Evolutionary conservation across 1,140 invertebrate genomes (phyloP), one percentile per base, ranked within the genome.

Genomic region (Pseudomyrmex pallidus): DNA sequence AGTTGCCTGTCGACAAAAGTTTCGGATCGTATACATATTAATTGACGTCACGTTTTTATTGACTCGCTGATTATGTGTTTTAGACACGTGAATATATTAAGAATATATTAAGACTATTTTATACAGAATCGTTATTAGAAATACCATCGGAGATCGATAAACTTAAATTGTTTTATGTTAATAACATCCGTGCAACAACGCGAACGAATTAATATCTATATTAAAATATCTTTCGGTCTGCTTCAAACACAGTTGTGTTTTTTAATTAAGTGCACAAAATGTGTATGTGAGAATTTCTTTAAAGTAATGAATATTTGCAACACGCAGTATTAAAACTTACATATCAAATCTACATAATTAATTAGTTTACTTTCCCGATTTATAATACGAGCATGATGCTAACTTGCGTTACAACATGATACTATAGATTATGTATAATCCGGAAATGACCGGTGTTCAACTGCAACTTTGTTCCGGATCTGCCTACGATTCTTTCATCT

Each of bases 371-470:
- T 80, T 70, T 80, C 20, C 50, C 74, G 35, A 52, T 15, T 77
- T 77, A 46, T 56, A 57, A 56, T 77, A 67, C 63, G 50, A 13
- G 64, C 63, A 56, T 46, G 74, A 48, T 10, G 63, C 57, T 52
- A 48, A 44, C 48, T 10, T 64, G 44, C 62, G 10, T 64, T 15
- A 44, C 10, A 46, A 5, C 52, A 22, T 4, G 13, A 17, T 25
- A 35, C 5, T 70, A 70, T 35, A 35, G 35, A 35, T 20, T 61
- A 44, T 15, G 54, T 57, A 25, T 90, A 90, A 92, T 92, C 90
- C 89, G 91, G 91, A 92, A 92, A 92, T 76, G 87, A 89, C 63
- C 17, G 82, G 15, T 63, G 68, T 66, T 50, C 82, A 72, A 76
- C n/a, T 15, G 54, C 85, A 52, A 89, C 66, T 80, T 83, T 73